Conservation (phyloP, 2,797 vertebrate genomes). For the Protonibea diacanthus region DNA sequence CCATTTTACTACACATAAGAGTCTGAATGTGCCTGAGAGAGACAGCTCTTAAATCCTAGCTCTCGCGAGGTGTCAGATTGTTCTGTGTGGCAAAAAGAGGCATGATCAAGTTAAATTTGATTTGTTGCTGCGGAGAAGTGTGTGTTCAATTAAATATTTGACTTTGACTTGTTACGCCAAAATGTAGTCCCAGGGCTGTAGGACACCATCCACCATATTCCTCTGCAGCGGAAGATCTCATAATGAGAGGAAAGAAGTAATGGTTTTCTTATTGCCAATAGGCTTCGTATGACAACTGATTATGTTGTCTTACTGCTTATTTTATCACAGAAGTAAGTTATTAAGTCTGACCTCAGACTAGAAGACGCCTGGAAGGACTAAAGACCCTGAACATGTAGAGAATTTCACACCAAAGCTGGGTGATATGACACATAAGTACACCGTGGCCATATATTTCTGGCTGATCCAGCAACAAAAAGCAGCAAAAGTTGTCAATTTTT, state of each 20-base stretch:
- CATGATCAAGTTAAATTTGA: slow-evolving; percentile 76
- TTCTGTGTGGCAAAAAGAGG: slow-evolving; percentile 52
- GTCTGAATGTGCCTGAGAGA: slow-evolving; percentile 44
- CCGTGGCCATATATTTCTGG: background rate
- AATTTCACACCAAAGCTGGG: background rate
- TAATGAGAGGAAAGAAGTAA: slow-evolving; percentile 72
- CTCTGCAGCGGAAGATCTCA: slow-evolving; percentile 61
- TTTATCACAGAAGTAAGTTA: slow-evolving; percentile 21
- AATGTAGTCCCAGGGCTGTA: slow-evolving; percentile 70
- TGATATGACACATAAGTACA: background rate
- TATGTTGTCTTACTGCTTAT: slow-evolving; percentile 8
- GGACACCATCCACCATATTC: slow-evolving; percentile 58
- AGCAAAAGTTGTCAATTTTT: background rate
- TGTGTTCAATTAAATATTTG: slow-evolving; percentile 85
- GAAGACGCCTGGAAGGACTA: background rate
- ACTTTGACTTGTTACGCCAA: slow-evolving; percentile 73
- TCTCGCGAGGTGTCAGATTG: slow-evolving; percentile 57
- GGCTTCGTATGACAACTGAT: slow-evolving; percentile 17
- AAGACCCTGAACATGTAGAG: background rate
- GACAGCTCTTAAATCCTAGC: slow-evolving; percentile 65
- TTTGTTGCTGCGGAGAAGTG: slow-evolving; percentile 78
- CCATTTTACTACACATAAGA: slow-evolving; percentile 35
- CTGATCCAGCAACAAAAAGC: background rate
- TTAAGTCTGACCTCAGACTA: slow-evolving; percentile 5
- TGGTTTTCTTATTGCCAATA: slow-evolving; percentile 40